A percentile compares a stretch with the other conserved stretches of the same genome.
Conservation (phyloP, 2,797 vertebrate species). For the Lophotriccus pileatus region DNA sequence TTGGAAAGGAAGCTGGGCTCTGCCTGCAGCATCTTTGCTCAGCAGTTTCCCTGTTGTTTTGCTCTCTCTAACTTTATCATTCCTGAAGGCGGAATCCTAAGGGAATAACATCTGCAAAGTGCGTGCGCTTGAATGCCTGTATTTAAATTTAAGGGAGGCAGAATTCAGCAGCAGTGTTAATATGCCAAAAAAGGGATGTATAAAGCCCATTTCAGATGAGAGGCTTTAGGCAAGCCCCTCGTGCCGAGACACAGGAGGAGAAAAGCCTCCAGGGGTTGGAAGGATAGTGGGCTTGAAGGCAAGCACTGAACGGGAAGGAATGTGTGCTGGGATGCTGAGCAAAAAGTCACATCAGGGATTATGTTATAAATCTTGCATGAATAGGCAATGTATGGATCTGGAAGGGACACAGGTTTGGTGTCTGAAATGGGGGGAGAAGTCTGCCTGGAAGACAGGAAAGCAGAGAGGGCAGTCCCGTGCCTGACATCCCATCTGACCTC, state of each 20-base stretch:
- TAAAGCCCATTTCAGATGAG: neutral
- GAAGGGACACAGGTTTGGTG: neutral
- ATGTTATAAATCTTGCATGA: neutral
- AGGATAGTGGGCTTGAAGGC: neutral
- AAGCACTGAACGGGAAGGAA: neutral
- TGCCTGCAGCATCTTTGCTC: neutral
- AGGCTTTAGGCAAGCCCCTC: neutral
- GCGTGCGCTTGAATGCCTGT: neutral
- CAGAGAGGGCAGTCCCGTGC: neutral
- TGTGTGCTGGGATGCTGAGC: neutral
- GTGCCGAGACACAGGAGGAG: neutral
- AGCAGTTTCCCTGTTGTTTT: neutral
- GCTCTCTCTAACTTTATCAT: conserved; percentile 20
- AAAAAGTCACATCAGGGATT: neutral
- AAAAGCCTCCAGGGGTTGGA: neutral
- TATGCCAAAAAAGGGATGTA: neutral
- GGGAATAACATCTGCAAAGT: neutral
- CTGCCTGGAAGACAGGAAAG: neutral
- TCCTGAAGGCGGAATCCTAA: neutral
- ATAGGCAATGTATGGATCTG: neutral
- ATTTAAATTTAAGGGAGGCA: neutral
- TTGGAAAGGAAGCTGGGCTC: neutral
- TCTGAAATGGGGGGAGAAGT: neutral
- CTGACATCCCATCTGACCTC: neutral
- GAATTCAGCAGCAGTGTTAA: neutral